phyloP scores from a whole-genome alignment of 1,140 invertebrate genomes.

The Latrodectus geometricus region DNA sequence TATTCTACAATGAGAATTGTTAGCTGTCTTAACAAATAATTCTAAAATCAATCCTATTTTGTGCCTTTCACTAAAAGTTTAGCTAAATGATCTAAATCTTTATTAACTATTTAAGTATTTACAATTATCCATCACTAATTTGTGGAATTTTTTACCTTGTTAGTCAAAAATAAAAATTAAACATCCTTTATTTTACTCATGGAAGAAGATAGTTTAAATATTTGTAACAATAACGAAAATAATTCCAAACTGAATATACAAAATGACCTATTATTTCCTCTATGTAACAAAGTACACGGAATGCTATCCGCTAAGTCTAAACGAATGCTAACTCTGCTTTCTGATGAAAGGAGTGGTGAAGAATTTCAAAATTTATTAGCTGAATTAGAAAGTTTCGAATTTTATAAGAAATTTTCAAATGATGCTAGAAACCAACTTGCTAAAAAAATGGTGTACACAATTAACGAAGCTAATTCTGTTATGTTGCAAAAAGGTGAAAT shows the following conservation, averaged over 20 bases:
- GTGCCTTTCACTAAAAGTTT: too few relatives aligned
- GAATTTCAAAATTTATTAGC: background rate
- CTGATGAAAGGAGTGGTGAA: background rate
- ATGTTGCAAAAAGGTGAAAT: background rate
- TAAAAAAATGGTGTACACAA: background rate
- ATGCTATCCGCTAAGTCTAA: slow-evolving; percentile 15
- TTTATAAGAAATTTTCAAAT: slow-evolving; percentile 24
- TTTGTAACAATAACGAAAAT: background rate
- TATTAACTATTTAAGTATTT: too few relatives aligned
- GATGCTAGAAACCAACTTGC: background rate
- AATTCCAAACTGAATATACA: background rate
- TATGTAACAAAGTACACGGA: background rate
- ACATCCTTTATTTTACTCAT: background rate
- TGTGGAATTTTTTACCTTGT: background rate
- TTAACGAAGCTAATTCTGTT: background rate
- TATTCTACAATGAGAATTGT: too few relatives aligned
- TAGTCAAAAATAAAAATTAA: background rate
- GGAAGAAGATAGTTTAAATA: background rate
- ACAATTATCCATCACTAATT: background rate
- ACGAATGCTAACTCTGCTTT: background rate
- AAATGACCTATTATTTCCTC: background rate
- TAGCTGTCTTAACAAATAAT: too few relatives aligned
- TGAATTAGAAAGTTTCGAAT: slow-evolving; percentile 22
- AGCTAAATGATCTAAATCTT: too few relatives aligned
- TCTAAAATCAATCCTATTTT: too few relatives aligned